Conservation (phyloP, 1,140 invertebrate genomes). For the Lepidurus couesii region DNA sequence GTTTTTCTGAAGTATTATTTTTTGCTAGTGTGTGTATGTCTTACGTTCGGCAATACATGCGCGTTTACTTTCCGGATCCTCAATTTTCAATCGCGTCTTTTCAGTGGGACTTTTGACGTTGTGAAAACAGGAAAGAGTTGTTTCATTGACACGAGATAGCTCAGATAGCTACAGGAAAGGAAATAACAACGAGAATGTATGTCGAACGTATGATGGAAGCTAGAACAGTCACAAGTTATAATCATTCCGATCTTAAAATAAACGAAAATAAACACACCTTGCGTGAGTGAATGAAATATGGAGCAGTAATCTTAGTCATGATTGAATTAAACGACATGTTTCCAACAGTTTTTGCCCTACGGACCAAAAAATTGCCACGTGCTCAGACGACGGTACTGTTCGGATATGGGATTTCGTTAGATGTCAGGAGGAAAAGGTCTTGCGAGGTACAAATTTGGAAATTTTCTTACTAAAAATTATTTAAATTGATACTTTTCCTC, state of each 20-base stretch:
- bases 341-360: slow-evolving; percentile 89
- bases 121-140: slow-evolving; percentile 1
- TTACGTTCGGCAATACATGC: slow-evolving; percentile 18
- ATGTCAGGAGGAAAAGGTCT: slow-evolving; percentile 91
- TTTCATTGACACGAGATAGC: not conserved
- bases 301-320: not conserved
- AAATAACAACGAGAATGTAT: slow-evolving; percentile 6
- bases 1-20: not conserved
- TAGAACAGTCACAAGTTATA: not conserved
- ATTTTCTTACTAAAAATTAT: not conserved
- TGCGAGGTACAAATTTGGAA: slow-evolving; percentile 62
- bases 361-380: slow-evolving; percentile 97
- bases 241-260: not conserved
- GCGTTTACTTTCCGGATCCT: slow-evolving; percentile 12
- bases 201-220: not conserved
- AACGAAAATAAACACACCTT: too few species aligned
- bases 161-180: not conserved
- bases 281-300: not conserved
- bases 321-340: not conserved
- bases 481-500: slow-evolving; percentile 18
- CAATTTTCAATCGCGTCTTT: not conserved
- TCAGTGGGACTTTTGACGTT: not conserved
- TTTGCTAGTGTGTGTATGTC: slow-evolving; percentile 7
- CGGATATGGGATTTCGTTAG: slow-evolving; percentile 97
- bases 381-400: slow-evolving; percentile 97